Conservation (phyloP, 2,113 vertebrate genomes). For the Baryphthengus martii region DNA sequence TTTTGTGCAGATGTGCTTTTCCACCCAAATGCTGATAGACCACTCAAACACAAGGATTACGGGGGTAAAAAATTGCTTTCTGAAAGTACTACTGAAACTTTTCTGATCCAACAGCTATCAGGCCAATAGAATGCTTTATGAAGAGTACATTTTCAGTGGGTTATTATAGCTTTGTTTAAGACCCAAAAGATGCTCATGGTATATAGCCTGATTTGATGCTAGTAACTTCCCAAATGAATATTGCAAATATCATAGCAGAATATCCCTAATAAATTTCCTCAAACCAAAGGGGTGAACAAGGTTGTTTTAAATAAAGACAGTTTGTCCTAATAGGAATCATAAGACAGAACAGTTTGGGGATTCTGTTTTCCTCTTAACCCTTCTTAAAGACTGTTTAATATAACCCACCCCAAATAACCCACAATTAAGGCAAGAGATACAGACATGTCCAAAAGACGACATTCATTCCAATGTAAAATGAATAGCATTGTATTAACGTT, state of each 20-base stretch:
- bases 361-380: not conserved
- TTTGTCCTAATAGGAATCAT: not conserved
- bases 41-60: not conserved
- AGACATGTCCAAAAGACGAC: constrained; percentile 27
- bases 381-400: not conserved
- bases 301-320: not conserved
- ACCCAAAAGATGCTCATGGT: not conserved
- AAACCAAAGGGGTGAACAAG: not conserved
- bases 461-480: constrained; percentile 60
- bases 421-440: not conserved
- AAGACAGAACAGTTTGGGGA: not conserved
- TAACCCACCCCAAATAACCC: not conserved
- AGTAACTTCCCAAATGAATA: not conserved
- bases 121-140: not conserved
- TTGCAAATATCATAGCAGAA: not conserved
- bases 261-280: not conserved
- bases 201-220: not conserved
- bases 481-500: constrained; percentile 93
- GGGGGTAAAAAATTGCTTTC: not conserved
- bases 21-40: not conserved
- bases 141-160: not conserved
- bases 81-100: not conserved
- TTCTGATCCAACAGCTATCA: not conserved
- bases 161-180: not conserved
- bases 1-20: not conserved